Base-by-base conservation (phyloP, 2,797 vertebrate species). In the Enteromius radiatus region DNA sequence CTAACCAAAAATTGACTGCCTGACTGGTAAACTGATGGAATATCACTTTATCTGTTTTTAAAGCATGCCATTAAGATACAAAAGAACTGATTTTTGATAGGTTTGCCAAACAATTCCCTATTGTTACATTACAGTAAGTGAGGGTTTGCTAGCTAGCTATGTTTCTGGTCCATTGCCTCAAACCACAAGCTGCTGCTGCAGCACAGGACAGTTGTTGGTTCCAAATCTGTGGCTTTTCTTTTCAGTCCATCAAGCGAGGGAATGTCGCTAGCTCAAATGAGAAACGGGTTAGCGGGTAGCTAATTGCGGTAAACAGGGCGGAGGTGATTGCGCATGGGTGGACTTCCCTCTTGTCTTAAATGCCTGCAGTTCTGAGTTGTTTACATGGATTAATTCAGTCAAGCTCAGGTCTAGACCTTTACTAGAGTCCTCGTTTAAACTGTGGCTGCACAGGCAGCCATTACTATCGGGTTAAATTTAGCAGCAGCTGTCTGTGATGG, bases 401-500 rank as follows among this genome's bases (percentile, higher is more conserved):
- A 36, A 59, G 26, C 33, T 56, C 1, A 75, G 21, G 63, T 69
- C 59, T 41, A 52, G 31, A 23, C 21, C 36, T 76, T 74, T 23
- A 38, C 63, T 28, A 4, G 69, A 10, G 28, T 15, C 7, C 68
- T 69, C 52, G 33, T 80, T n/a, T 70, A 31, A 71, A 52, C 5
- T 14, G 43, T 31, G 17, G 17, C 67, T 84, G 68, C 77, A 54
- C 77, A 81, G 82, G 70, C 38, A 67, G 74, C 84, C 43, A 78
- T 87, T 75, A 65, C 75, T 63, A 83, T 70, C 15, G 4, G 65
- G 83, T 84, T 91, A 89, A 88, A 85, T 86, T 88, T 90, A 90
- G 85, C 76, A 82, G 63, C 86, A 90, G 86, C 83, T 90, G 87
- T 88, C 75, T 85, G 84, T 80, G 82, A 84, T 65, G 69, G 76